phyloP scores from a whole-genome alignment of 1,140 invertebrate species.

The Scaptodrosophila lebanonensis region DNA sequence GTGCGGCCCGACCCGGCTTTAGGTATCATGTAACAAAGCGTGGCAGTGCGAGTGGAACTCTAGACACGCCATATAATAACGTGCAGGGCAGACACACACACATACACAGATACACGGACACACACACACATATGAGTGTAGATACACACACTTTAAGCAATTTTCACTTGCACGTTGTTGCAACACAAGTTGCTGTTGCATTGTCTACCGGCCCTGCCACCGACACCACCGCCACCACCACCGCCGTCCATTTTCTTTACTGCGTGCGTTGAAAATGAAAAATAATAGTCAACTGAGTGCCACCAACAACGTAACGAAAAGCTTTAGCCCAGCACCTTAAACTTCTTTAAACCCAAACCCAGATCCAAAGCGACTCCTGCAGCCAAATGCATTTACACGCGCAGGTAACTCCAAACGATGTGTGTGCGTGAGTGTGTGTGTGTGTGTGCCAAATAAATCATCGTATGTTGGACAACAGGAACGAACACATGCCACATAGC shows the following conservation, averaged over 20 bases:
- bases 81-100: too few species aligned
- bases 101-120: too few species aligned
- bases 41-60: constrained; percentile 38
- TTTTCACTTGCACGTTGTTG: constrained; percentile 49
- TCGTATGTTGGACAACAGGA: constrained; percentile 56
- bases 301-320: constrained; percentile 64
- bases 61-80: too few species aligned
- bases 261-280: constrained; percentile 58
- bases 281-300: constrained; percentile 71
- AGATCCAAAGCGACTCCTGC: constrained; percentile 13
- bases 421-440: neutral
- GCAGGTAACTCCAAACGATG: constrained; percentile 46
- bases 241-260: constrained; percentile 6
- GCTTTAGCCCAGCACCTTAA: constrained; percentile 33
- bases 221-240: constrained; percentile 21
- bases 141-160: constrained; percentile 51
- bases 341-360: neutral
- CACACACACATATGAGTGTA: constrained; percentile 11
- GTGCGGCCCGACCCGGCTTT: too few species aligned
- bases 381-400: constrained; percentile 50
- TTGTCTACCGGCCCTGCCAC: too few species aligned
- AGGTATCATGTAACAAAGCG: constrained; percentile 58
- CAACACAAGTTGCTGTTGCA: too few species aligned
- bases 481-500: constrained; percentile 35
- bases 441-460: constrained; percentile 74